These are phyloP conservation scores for Valencia hispanica DNA, from an alignment of 2,797 vertebrate genomes.

Conservation along the genomic window DNA sequence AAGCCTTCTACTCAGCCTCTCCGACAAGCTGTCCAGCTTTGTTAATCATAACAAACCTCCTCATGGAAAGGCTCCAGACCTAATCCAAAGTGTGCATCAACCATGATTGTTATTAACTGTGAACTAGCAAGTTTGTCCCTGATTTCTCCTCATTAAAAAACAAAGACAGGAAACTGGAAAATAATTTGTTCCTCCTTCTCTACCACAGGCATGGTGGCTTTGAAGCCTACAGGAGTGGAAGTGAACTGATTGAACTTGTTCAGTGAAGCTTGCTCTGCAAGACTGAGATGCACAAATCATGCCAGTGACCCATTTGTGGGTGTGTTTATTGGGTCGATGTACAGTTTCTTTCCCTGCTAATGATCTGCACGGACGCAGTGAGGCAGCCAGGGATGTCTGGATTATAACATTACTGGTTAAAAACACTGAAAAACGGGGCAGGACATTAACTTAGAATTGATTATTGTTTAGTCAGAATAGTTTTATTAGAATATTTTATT, in stretches of 20 bases:
- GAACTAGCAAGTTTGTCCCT: slow-evolving; percentile 78
- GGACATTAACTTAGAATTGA: not conserved
- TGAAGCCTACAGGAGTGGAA: slow-evolving; percentile 80
- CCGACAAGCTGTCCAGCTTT: slow-evolving; percentile 18
- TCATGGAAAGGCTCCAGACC: slow-evolving; percentile 25
- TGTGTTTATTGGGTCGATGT: slow-evolving; percentile 59
- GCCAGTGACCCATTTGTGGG: slow-evolving; percentile 78
- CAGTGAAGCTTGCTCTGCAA: slow-evolving; percentile 79
- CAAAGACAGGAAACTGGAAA: slow-evolving; percentile 57
- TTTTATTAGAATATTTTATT: not conserved
- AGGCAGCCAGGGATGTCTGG: slow-evolving; percentile 15
- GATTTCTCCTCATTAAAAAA: slow-evolving; percentile 74
- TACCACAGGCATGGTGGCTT: slow-evolving; percentile 66
- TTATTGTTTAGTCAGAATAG: not conserved
- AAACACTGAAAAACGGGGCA: not conserved
- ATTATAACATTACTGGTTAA: not conserved
- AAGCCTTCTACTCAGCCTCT: slow-evolving; percentile 6
- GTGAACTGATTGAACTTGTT: slow-evolving; percentile 79
- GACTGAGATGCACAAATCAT: slow-evolving; percentile 76
- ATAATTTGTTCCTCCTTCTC: slow-evolving; percentile 71
- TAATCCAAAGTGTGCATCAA: slow-evolving; percentile 30
- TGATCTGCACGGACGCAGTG: slow-evolving; percentile 40
- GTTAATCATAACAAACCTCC: slow-evolving; percentile 25
- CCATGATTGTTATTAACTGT: slow-evolving; percentile 55
- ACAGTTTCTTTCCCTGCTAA: slow-evolving; percentile 49